Conservation (phyloP, 1,140 invertebrate genomes). For the Procambarus clarkii region DNA sequence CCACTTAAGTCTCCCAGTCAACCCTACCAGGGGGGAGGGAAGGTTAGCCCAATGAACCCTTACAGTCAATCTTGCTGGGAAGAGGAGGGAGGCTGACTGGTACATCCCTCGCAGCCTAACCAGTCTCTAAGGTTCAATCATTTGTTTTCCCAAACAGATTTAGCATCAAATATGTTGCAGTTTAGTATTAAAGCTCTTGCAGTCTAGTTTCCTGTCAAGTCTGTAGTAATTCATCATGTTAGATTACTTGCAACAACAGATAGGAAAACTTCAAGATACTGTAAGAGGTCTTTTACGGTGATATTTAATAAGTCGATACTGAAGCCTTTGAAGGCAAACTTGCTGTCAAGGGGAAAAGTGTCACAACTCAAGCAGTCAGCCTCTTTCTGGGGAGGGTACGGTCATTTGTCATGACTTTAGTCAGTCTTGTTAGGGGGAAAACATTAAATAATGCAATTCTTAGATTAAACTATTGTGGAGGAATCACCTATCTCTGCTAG, state of each 20-base stretch:
- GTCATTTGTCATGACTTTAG: background rate
- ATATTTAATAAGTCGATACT: background rate
- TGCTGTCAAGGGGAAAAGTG: background rate
- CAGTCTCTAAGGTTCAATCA: background rate
- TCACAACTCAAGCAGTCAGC: background rate
- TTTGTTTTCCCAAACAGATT: background rate
- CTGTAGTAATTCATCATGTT: background rate
- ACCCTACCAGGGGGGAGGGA: slow-evolving; percentile 36
- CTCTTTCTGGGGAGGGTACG: slow-evolving; percentile 1
- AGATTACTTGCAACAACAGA: background rate
- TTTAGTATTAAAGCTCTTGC: background rate
- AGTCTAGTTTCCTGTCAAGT: background rate
- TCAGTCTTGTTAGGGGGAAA: slow-evolving; percentile 11
- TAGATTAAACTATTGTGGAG: background rate
- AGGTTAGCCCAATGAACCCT: slow-evolving; percentile 25
- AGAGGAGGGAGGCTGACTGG: slow-evolving; percentile 3
- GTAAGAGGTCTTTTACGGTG: background rate
- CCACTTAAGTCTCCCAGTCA: slow-evolving; percentile 32
- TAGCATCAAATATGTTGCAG: background rate
- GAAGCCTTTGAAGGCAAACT: background rate
- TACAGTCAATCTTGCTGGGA: slow-evolving; percentile 40
- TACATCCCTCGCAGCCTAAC: background rate
- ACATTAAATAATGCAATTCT: background rate
- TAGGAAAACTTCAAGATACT: background rate
- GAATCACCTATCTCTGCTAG: background rate